Base-by-base conservation (phyloP, 35 echinoderm and acorn worm genomes). In the Lytechinus variegatus region DNA sequence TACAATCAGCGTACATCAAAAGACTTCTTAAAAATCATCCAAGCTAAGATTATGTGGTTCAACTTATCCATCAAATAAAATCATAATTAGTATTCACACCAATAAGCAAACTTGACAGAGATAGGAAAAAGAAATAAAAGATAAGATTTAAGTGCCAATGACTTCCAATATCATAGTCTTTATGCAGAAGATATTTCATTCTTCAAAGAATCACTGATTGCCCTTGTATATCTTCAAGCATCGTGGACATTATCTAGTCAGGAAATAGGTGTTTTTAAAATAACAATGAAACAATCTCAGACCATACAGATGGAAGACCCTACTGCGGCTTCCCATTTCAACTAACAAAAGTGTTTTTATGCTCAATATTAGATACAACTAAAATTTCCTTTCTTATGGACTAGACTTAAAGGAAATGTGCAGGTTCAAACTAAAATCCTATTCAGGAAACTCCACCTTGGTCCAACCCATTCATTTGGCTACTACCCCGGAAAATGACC, bases 401-500 rank as follows among this genome's bases (percentile, higher is more conserved):
- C 19, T 79, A 79, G 16, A 79, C 4, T 79, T 58, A 24, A 7
- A 71, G 9, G 3, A 79, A 79, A 58, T 58, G 56, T n/a, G n/a
- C 19, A 79, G n/a, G 21, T 79, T 24, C 16, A 79, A 79, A n/a
- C 16, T 79, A 24, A 7, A 79, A n/a, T 5, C 56, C 1, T 58
- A n/a, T 7, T 19, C 4, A 79, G 66, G 66, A 79, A 79, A 16
- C 66, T 7, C 19, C 66, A 79, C 66, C 66, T 79, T 6, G 66
- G 66, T 79, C 66, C 66, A 79, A 24, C 66, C 66, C 66, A 79
- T 79, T 7, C 66, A 5, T 24, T n/a, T 24, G 66, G 66, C 66
- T 79, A n/a, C 66, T 79, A 24, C 66, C 66, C 66, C 66, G 66
- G 66, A 79, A 79, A 79, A 79, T 79, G 66, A 79, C 66, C 66